Evolutionary conservation across 2,888 invertebrate genomes (phyloP).

Genomic region (Drosophila peninsularis): DNA sequence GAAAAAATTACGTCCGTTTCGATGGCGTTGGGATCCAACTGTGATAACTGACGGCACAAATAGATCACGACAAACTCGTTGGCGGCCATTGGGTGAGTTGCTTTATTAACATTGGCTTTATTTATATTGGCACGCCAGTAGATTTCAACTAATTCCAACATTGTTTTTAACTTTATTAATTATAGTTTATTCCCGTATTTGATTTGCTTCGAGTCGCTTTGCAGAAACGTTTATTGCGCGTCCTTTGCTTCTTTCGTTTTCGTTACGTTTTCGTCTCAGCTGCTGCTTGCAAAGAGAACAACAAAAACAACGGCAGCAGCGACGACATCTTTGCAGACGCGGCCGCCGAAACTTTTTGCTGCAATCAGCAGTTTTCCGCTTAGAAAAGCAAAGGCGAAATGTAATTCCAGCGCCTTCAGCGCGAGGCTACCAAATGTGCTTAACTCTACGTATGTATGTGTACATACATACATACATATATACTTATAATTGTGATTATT

Average conservation of each 20-base stretch:
- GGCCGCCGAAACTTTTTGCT: conserved; percentile 11
- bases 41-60: conserved; percentile 40
- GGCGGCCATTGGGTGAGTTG: background rate
- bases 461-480: background rate
- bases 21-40: conserved; percentile 19
- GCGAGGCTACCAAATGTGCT: background rate
- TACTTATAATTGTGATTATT: background rate
- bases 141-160: conserved; percentile 77
- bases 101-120: too few relatives aligned
- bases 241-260: conserved; percentile 21
- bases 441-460: background rate
- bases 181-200: background rate
- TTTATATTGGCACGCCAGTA: conserved; percentile 61
- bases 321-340: conserved; percentile 17
- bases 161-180: background rate
- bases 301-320: background rate
- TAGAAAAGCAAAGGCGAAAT: conserved; percentile 3
- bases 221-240: conserved; percentile 6
- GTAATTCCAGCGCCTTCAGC: background rate
- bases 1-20: conserved; percentile 34
- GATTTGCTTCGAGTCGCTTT: background rate
- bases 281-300: background rate
- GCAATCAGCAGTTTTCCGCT: conserved; percentile 21
- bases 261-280: conserved; percentile 5
- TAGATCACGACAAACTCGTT: conserved; percentile 75